A percentile compares a stretch with the other conserved stretches of the same genome.
These are phyloP conservation scores for Tetragnatha versicolor DNA, from an alignment of 1,140 invertebrate genomes.

Conservation along the genomic window DNA sequence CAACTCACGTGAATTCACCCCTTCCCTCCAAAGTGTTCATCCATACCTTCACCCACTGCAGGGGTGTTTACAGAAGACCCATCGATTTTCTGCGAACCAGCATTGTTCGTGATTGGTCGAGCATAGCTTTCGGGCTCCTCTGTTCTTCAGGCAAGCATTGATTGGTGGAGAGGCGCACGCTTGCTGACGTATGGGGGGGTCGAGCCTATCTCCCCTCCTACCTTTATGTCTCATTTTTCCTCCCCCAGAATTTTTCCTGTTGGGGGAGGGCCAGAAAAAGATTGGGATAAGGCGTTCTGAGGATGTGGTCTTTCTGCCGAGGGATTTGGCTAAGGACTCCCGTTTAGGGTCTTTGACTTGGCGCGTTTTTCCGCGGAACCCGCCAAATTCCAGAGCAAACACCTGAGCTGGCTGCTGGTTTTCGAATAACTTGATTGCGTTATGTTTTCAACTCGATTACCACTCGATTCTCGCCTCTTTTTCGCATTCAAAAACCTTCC, in stretches of 20 bases:
- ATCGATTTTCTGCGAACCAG: constrained; percentile 51
- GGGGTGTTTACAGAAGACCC: constrained; percentile 50
- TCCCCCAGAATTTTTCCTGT: constrained; percentile 22
- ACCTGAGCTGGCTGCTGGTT: constrained; percentile 41
- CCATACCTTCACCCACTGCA: constrained; percentile 47
- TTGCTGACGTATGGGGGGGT: constrained; percentile 14
- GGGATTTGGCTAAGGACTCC: constrained; percentile 42
- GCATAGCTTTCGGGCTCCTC: constrained; percentile 51
- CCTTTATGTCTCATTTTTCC: constrained; percentile 54
- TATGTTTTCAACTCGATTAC: constrained; percentile 46
- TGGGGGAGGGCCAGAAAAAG: constrained; percentile 15
- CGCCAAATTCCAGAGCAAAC: constrained; percentile 51
- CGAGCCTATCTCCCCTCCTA: constrained; percentile 43
- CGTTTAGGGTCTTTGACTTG: constrained; percentile 44
- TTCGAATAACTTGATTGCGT: constrained; percentile 54
- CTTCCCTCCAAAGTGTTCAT: constrained; percentile 44
- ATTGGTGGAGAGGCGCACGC: constrained; percentile 38
- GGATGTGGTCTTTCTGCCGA: constrained; percentile 39
- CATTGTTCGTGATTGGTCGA: constrained; percentile 54
- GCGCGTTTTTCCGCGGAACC: constrained; percentile 16
- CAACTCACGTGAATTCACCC: constrained; percentile 26
- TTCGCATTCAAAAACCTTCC: too few species aligned
- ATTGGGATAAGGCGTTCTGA: constrained; percentile 35
- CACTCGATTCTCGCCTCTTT: too few species aligned
- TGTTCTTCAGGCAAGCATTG: constrained; percentile 49